Evolutionary conservation across 2,888 invertebrate species (phyloP).

Genomic region (Nomada fabriciana): DNA sequence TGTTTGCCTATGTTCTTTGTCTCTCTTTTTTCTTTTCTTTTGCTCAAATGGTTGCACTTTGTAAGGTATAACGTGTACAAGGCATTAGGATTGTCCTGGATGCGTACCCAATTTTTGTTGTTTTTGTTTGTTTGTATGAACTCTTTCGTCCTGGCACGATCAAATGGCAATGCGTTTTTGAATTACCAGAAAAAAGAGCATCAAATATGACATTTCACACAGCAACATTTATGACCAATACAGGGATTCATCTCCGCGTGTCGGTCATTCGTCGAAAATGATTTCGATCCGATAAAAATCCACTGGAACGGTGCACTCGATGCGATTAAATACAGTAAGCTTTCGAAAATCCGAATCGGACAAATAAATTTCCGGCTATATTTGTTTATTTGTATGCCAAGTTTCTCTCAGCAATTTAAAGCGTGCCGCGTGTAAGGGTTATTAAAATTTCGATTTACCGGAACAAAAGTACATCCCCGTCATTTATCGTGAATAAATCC

Average conservation of each 20-base stretch:
- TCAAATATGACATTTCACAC: constrained; percentile 49
- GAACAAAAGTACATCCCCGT: constrained; percentile 20
- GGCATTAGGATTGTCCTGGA: no score
- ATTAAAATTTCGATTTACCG: constrained; percentile 56
- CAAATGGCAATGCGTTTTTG: neutral
- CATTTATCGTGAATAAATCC: neutral
- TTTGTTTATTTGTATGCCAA: constrained; percentile 21
- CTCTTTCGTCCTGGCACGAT: no score
- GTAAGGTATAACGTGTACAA: neutral
- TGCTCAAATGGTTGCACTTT: neutral
- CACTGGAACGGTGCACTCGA: constrained; percentile 72
- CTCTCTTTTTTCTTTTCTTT: neutral
- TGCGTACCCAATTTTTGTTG: neutral
- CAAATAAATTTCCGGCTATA: constrained; percentile 53
- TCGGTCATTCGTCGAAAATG: constrained; percentile 65
- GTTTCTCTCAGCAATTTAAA: constrained; percentile 37
- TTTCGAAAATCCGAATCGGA: constrained; percentile 68
- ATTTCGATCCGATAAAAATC: constrained; percentile 73
- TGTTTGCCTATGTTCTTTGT: constrained; percentile 18
- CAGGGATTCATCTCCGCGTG: constrained; percentile 53
- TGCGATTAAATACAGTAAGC: constrained; percentile 63
- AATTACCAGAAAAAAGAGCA: constrained; percentile 41
- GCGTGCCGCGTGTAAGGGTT: constrained; percentile 7
- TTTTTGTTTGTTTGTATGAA: neutral
- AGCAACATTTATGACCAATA: constrained; percentile 50